Percentiles rank a stretch among this genome's conserved stretches.
Conservation (phyloP, 2,113 vertebrate species). For the Anolis sagrei region DNA sequence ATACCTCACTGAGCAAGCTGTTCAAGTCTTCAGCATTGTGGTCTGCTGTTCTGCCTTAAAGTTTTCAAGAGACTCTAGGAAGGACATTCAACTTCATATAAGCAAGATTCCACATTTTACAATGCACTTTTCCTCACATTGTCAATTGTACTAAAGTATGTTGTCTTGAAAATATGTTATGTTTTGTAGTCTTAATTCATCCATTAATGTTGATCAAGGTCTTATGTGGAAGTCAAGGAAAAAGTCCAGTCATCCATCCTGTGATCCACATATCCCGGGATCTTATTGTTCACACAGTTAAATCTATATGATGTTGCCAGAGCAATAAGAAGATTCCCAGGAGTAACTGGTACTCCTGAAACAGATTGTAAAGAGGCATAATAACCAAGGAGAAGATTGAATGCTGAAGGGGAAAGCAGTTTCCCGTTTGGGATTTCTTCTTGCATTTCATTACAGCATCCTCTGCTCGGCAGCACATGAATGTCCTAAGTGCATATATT, state of each 20-base stretch:
- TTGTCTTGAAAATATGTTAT: conserved; percentile 66
- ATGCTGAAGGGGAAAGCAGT: background rate
- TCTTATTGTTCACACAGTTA: conserved; percentile 17
- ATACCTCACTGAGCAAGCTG: conserved; percentile 78
- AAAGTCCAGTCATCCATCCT: conserved; percentile 39
- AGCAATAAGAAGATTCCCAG: conserved; percentile 56
- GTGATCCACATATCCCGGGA: conserved; percentile 44
- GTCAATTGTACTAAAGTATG: conserved; percentile 77
- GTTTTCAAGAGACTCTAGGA: conserved; percentile 75
- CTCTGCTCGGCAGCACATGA: conserved; percentile 17
- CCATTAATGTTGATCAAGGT: conserved; percentile 40
- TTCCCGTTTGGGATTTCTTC: background rate
- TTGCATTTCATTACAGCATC: background rate
- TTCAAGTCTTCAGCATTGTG: conserved; percentile 70
- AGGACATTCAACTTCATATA: conserved; percentile 71
- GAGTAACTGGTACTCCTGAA: conserved; percentile 14
- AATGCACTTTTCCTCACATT: conserved; percentile 70
- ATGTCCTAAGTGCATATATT: background rate
- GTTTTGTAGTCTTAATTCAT: conserved; percentile 63
- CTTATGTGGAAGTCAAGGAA: conserved; percentile 23
- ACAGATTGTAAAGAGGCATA: background rate
- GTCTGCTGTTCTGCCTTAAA: conserved; percentile 79
- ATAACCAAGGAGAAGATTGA: background rate
- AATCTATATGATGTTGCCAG: background rate
- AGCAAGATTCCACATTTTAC: conserved; percentile 70